Evolutionary conservation across 1,140 invertebrate species (phyloP).

Genomic region (Hylaeus anthracinus): DNA sequence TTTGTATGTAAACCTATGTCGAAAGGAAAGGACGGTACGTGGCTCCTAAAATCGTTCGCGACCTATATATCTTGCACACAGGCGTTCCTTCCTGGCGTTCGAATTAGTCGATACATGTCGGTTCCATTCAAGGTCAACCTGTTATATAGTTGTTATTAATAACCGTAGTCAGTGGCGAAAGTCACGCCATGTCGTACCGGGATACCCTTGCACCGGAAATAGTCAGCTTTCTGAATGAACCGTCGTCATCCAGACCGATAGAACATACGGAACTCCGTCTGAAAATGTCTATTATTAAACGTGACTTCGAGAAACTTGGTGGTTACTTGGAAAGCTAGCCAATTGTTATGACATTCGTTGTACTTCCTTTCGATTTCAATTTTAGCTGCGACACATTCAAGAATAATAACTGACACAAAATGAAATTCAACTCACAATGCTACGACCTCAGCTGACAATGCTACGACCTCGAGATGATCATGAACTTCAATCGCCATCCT

Average conservation of each 20-base stretch:
- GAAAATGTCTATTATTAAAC: slow-evolving; percentile 29
- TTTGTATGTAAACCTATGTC: background rate
- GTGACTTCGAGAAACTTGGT: slow-evolving; percentile 24
- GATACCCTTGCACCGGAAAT: slow-evolving; percentile 38
- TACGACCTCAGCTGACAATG: too few relatives aligned
- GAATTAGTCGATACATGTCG: background rate
- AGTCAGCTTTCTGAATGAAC: slow-evolving; percentile 35
- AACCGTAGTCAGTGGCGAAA: slow-evolving; percentile 38
- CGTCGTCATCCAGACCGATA: background rate
- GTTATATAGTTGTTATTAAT: slow-evolving; percentile 57
- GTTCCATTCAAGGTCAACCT: slow-evolving; percentile 42
- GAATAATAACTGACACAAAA: too few relatives aligned
- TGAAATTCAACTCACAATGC: too few relatives aligned
- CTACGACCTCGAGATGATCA: too few relatives aligned
- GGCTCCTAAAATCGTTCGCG: background rate
- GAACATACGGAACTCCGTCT: background rate
- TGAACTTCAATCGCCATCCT: too few relatives aligned
- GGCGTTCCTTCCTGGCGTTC: slow-evolving; percentile 19
- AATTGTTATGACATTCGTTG: background rate
- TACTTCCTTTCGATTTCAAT: background rate
- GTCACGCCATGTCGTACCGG: slow-evolving; percentile 12
- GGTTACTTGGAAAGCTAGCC: background rate
- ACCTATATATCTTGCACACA: background rate
- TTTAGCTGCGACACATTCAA: background rate
- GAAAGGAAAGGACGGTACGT: background rate